These are phyloP conservation scores for Lutra lutra DNA, from an alignment of 2,797 vertebrate species.

Conservation along the genomic window DNA sequence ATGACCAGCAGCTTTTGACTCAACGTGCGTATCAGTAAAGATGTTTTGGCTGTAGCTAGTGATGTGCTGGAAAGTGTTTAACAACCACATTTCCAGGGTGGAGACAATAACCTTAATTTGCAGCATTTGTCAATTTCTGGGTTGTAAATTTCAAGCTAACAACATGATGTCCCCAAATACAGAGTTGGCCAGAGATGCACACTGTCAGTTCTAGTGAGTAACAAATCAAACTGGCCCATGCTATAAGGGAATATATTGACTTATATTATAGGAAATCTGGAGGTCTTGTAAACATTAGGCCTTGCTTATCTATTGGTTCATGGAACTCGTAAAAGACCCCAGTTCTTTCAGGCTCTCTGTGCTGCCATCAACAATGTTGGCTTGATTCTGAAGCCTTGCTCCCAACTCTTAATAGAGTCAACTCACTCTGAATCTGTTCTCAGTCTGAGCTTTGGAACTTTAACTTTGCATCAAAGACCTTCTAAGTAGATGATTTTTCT, in stretches of 20 bases:
- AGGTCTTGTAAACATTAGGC: background rate
- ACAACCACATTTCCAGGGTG: background rate
- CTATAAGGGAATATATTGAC: background rate
- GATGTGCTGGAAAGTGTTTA: background rate
- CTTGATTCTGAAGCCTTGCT: background rate
- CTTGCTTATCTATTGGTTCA: background rate
- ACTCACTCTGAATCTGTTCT: background rate
- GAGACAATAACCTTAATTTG: background rate
- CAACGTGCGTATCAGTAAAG: background rate
- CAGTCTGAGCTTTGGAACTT: background rate
- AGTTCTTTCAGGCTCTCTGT: background rate
- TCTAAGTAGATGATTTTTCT: background rate
- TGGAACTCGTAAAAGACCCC: background rate
- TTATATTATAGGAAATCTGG: background rate
- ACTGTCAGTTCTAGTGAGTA: background rate
- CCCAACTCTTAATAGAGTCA: background rate
- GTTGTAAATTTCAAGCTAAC: background rate
- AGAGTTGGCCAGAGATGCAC: background rate
- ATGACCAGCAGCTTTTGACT: background rate
- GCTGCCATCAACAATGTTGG: background rate
- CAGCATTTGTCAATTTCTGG: background rate
- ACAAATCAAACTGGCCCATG: background rate
- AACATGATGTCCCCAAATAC: background rate
- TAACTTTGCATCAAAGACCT: background rate
- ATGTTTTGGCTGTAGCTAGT: background rate